Percentiles rank a stretch among this genome's conserved stretches.
These are phyloP conservation scores for Tiphia femorata DNA, from an alignment of 2,888 invertebrate genomes.

Conservation along the genomic window DNA sequence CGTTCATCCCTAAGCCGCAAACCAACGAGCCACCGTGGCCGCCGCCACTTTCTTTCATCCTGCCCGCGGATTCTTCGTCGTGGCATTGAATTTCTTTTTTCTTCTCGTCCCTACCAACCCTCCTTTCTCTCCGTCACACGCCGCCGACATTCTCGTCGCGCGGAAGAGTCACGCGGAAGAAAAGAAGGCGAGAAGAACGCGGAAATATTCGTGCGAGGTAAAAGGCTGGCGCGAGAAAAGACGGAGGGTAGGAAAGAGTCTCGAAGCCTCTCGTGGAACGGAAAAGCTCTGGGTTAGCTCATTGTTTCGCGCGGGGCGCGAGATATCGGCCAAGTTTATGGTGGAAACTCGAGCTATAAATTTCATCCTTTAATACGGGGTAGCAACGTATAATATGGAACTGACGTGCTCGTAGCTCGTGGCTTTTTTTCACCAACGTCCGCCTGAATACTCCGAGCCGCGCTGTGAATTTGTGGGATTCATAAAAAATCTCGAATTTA, in stretches of 20 bases:
- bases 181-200: conserved; percentile 1
- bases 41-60: conserved; percentile 4
- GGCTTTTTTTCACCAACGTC: conserved; percentile 40
- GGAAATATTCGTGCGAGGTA: conserved; percentile 6
- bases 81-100: neutral
- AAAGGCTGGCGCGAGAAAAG: neutral
- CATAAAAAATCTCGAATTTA: too few relatives aligned
- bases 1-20: conserved; percentile 6
- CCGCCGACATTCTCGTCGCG: neutral
- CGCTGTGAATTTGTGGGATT: too few relatives aligned
- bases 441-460: neutral
- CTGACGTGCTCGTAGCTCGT: conserved; percentile 39
- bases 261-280: conserved; percentile 14
- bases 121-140: neutral
- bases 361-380: conserved; percentile 48
- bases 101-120: neutral
- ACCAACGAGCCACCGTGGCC: conserved; percentile 8
- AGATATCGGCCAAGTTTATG: conserved; percentile 49
- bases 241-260: conserved; percentile 6
- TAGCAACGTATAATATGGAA: conserved; percentile 45
- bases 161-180: neutral
- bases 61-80: conserved; percentile 2
- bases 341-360: conserved; percentile 59
- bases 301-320: conserved; percentile 40
- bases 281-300: too few relatives aligned